phyloP scores from a whole-genome alignment of 2,113 vertebrate genomes.

The Ursus arctos region DNA sequence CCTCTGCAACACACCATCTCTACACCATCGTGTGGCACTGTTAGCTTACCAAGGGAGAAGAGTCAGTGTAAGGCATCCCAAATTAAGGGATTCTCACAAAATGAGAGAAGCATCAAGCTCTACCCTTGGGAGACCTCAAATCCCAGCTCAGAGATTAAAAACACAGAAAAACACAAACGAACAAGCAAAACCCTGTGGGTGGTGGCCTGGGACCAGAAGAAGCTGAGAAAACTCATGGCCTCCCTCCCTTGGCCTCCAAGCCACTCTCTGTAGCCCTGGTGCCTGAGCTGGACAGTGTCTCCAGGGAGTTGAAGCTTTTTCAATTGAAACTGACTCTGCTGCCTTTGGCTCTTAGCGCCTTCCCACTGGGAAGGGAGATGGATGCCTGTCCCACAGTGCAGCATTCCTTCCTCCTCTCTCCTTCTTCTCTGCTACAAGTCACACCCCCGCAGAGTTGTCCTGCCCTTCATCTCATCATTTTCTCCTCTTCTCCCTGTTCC shows the following conservation, averaged over 20 bases:
- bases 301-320: background rate
- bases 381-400: accelerated
- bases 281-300: background rate
- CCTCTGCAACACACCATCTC: background rate
- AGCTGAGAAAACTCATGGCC: background rate
- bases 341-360: background rate
- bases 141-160: background rate
- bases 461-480: background rate
- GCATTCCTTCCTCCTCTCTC: background rate
- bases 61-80: background rate
- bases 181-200: background rate
- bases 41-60: background rate
- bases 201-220: background rate
- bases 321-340: background rate
- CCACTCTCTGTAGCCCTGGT: background rate
- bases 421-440: background rate
- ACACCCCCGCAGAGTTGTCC: background rate
- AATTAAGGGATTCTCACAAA: background rate
- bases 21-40: accelerated
- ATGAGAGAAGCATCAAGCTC: background rate
- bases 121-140: background rate
- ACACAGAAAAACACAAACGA: background rate
- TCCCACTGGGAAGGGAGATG: background rate
- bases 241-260: too few species aligned
- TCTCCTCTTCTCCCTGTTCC: background rate